phyloP scores from a whole-genome alignment of 2,113 vertebrate species.

The Sander lucioperca region DNA sequence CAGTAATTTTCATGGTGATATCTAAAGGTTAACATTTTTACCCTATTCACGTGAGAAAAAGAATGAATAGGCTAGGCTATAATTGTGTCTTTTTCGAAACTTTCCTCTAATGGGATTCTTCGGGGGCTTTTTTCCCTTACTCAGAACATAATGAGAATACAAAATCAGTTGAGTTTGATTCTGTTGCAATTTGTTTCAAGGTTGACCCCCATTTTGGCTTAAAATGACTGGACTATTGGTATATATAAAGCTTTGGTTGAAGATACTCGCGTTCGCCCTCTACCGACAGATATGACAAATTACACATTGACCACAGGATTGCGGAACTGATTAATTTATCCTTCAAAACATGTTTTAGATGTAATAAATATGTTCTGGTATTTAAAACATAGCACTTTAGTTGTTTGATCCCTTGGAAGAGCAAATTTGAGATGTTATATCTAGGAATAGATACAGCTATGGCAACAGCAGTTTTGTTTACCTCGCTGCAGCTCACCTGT shows the following conservation, averaged over 20 bases:
- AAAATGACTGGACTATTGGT: too few relatives aligned
- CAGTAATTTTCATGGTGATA: too few relatives aligned
- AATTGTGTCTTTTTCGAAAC: too few relatives aligned
- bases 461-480: not conserved
- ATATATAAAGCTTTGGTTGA: not conserved
- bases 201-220: too few relatives aligned
- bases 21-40: too few relatives aligned
- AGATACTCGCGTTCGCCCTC: slow-evolving; percentile 14
- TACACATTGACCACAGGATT: not conserved
- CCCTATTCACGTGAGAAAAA: too few relatives aligned
- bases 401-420: fast-evolving
- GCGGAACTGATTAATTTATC: not conserved
- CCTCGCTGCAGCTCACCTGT: slow-evolving; percentile 20
- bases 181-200: too few relatives aligned
- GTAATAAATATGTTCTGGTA: fast-evolving
- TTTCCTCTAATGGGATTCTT: too few relatives aligned
- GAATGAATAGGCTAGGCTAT: too few relatives aligned
- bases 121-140: too few relatives aligned
- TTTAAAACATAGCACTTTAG: not conserved
- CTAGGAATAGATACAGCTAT: not conserved
- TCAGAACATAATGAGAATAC: too few relatives aligned
- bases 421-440: not conserved
- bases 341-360: not conserved
- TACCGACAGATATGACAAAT: not conserved
- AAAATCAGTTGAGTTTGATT: too few relatives aligned